Base-by-base conservation (phyloP, 2,888 invertebrate genomes). In the Heliconius cydno region DNA sequence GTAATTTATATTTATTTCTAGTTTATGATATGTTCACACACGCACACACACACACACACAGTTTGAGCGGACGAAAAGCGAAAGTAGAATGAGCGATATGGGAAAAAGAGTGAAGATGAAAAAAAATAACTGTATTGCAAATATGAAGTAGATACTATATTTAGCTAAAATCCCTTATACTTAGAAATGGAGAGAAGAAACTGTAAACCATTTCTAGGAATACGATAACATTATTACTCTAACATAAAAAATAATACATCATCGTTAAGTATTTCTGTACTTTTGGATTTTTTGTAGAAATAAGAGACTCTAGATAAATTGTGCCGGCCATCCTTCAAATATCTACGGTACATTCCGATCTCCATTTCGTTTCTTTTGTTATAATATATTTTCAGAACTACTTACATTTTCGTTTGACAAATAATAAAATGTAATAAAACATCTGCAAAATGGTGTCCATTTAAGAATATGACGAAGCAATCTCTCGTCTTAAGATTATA, bases 221-320 rank as follows among this genome's bases (percentile, higher is more conserved):
- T n/a, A 60, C 0, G n/a, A 60, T n/a, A n/a, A 60, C n/a, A 60
- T 3, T 60, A 60, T n/a, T 60, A 22, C n/a, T 60, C 22, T 60
- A n/a, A 60, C n/a, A 60, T 60, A 60, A n/a, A 52, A 60, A 60
- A 60, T 60, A 60, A 60, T 60, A 10, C n/a, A 60, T 60, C 57
- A 60, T 60, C 22, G 22, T n/a, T 63, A 63, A 25, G n/a, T 63
- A 63, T 63, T 25, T 63, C 12, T 63, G n/a, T 63, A 63, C 25
- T 25, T 28, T 63, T 63, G 25, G 6, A 6, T 28, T 25, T 34
- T 28, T 13, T 15, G 28, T 28, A 28, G 28, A 28, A 28, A 65
- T 63, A 63, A 63, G 25, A 63, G 63, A 25, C 12, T n/a, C n/a
- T n/a, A 63, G 25, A n/a, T 28, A 63, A 25, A 63, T 25, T 63